phyloP scores from a whole-genome alignment of 1,140 invertebrate species.

The Aphis craccivora region DNA sequence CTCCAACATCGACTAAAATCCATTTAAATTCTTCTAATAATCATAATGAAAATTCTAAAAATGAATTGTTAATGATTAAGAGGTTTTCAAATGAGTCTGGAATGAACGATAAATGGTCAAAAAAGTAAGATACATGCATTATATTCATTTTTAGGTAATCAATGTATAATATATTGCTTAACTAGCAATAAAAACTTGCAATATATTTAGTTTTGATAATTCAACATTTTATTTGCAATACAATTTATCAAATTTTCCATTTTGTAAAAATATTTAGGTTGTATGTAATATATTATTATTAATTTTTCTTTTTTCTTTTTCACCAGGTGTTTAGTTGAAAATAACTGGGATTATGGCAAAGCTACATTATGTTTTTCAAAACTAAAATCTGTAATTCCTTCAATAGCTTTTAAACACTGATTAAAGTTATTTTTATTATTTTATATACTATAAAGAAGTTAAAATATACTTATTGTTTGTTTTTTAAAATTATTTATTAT shows the following conservation, averaged over 20 bases:
- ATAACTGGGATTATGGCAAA: conserved; percentile 43
- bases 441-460: neutral
- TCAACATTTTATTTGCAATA: neutral
- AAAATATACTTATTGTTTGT: neutral
- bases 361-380: conserved; percentile 32
- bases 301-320: neutral
- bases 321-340: conserved; percentile 19
- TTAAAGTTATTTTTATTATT: neutral
- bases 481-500: neutral
- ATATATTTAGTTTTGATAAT: neutral
- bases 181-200: neutral
- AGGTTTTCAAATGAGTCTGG: conserved; percentile 46
- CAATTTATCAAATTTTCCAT: neutral
- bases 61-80: conserved; percentile 37
- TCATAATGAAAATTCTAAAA: neutral
- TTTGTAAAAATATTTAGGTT: neutral
- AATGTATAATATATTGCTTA: neutral
- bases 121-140: conserved; percentile 24
- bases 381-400: conserved; percentile 36
- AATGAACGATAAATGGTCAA: conserved; percentile 45
- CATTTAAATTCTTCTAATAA: neutral
- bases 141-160: neutral
- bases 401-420: neutral
- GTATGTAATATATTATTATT: neutral
- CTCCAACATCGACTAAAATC: no score